Evolutionary conservation across 2,797 vertebrate species (phyloP).

Genomic region (Podarcis lilfordi): DNA sequence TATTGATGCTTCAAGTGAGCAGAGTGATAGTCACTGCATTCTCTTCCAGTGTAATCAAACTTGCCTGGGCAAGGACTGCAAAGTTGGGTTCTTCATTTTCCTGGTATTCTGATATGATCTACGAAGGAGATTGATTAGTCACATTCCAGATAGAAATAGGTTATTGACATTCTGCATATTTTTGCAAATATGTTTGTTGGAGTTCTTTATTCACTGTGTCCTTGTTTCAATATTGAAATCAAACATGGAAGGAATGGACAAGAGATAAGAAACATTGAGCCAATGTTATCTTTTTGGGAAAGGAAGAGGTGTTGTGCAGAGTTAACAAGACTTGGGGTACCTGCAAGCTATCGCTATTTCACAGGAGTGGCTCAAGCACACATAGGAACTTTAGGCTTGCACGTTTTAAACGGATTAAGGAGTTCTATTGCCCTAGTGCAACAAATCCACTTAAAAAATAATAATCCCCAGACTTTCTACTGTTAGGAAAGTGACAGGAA

Average conservation of each 20-base stretch:
- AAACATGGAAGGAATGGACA: neutral
- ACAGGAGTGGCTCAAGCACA: too few relatives aligned
- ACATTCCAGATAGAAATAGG: neutral
- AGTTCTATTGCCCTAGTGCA: too few relatives aligned
- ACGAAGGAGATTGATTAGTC: neutral
- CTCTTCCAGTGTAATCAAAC: neutral
- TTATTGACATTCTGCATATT: neutral
- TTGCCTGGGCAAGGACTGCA: neutral
- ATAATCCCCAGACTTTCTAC: too few relatives aligned
- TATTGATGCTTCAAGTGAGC: neutral
- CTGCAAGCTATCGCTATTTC: too few relatives aligned
- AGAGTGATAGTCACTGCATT: conserved; percentile 16
- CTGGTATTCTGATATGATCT: neutral
- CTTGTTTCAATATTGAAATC: neutral
- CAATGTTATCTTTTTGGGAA: neutral
- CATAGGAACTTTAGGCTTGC: too few relatives aligned
- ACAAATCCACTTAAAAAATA: too few relatives aligned
- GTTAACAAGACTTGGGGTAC: neutral
- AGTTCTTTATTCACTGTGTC: neutral
- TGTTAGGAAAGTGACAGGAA: too few relatives aligned
- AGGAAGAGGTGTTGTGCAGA: neutral
- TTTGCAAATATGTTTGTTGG: neutral
- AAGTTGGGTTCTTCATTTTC: neutral
- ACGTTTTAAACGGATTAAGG: too few relatives aligned
- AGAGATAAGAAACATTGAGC: neutral